These are phyloP conservation scores for Choristoneura fumiferana DNA, from an alignment of 1,140 invertebrate genomes.

Conservation along the genomic window DNA sequence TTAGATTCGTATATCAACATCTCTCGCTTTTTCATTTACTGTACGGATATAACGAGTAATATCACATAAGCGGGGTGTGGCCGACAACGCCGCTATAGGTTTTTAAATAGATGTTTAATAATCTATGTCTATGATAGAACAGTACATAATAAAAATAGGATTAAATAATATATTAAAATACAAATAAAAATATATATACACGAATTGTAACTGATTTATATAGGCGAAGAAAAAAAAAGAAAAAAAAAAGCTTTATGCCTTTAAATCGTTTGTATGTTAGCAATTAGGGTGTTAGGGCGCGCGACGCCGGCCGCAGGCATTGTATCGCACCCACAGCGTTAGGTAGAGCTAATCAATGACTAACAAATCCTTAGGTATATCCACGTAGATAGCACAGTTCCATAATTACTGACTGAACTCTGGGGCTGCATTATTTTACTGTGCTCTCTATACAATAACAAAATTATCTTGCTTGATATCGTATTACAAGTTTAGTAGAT, in stretches of 20 bases:
- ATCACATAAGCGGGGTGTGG: slow-evolving; percentile 33
- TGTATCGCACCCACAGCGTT: slow-evolving; percentile 60
- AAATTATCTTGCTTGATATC: slow-evolving; percentile 55
- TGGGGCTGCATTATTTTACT: slow-evolving; percentile 31
- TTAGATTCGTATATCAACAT: slow-evolving; percentile 56
- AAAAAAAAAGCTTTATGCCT: slow-evolving; percentile 73
- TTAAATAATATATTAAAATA: slow-evolving; percentile 66
- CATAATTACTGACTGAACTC: slow-evolving; percentile 18
- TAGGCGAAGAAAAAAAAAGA: slow-evolving; percentile 63
- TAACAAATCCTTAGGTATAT: slow-evolving; percentile 50
- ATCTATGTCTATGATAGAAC: slow-evolving; percentile 70
- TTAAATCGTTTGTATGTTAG: slow-evolving; percentile 74
- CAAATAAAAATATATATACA: slow-evolving; percentile 78
- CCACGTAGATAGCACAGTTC: slow-evolving; percentile 33
- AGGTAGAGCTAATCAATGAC: slow-evolving; percentile 55
- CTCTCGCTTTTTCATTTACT: slow-evolving; percentile 56
- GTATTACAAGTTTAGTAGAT: slow-evolving; percentile 56
- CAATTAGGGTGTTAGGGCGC: slow-evolving; percentile 52
- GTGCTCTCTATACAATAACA: slow-evolving; percentile 30
- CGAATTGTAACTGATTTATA: slow-evolving; percentile 69
- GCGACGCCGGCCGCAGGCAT: slow-evolving; percentile 43
- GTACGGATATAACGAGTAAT: slow-evolving; percentile 44
- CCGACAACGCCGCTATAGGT: slow-evolving; percentile 37
- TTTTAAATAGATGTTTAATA: slow-evolving; percentile 67
- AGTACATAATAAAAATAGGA: slow-evolving; percentile 69